Base-by-base conservation (phyloP, 2,797 vertebrate species). In the Microctenopoma stevenorrisi region DNA sequence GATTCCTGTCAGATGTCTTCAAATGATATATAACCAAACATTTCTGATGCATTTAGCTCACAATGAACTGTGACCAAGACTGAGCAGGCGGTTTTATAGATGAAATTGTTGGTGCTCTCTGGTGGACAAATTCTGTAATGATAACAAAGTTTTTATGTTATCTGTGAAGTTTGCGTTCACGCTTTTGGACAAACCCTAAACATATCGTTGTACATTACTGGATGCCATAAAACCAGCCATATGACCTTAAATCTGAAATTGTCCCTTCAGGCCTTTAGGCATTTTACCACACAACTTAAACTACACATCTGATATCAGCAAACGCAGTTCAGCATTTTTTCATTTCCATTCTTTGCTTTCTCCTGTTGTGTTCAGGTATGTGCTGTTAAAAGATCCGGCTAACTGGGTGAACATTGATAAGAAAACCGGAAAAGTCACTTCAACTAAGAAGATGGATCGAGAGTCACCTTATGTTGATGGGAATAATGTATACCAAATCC, bases 381-480 rank as follows among this genome's bases (percentile, higher is more conserved):
- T 50, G 68, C 3, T 95, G 16, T 44, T 81, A 30, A 11, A 77
- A 0, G 96, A 97, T 72, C 91, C 90, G 7, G 94, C 85, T 3
- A 26, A 65, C 0, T 96, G 95, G 95, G 64, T 96, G 33, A 76
- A 16, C 0, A 47, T 96, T 50, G 92, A 96, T 72, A 30, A 83
- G 49, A 84, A 82, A 67, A 95, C 95, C 0, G 96, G 96, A 55
- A 13, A 42, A 13, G 55, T 97, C 7, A 92, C 43, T 55, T 64
- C 95, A 37, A 12, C 7, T 11, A 71, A 92, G 82, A 93, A 74
- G 38, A 89, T 95, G 82, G 95, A 96, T 84, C 81, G 88, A 37
- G 95, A 96, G 65, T 96, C 95, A 1, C 76, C 85, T 3, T 81
- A 76, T 35, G 89, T 96, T 13, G 80, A 91, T 11, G 63, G 68